These are phyloP conservation scores for Trachymyrmex septentrionalis DNA, from an alignment of 1,140 invertebrate genomes.

Conservation along the genomic window DNA sequence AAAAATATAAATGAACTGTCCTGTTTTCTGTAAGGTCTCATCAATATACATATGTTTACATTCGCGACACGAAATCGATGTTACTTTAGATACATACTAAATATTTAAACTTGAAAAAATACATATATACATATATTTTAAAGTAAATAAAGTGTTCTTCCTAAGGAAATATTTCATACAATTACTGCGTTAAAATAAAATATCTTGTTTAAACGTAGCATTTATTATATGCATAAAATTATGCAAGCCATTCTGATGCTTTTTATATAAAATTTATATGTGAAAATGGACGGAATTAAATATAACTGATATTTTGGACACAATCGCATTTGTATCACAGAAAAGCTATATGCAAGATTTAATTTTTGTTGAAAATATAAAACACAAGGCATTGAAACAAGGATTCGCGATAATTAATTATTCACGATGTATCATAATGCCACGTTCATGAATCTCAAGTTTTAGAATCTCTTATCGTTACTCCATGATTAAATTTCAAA, in stretches of 20 bases:
- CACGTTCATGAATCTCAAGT: not conserved
- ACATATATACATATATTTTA: not conserved
- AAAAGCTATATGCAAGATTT: not conserved
- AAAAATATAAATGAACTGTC: not conserved
- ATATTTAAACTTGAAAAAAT: slow-evolving; percentile 7
- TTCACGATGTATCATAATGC: not conserved
- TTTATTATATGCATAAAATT: not conserved
- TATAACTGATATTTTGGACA: not conserved
- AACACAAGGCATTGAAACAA: not conserved
- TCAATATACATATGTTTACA: slow-evolving; percentile 11
- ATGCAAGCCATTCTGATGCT: not conserved
- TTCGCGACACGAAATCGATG: not conserved
- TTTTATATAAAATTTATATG: slow-evolving; percentile 25
- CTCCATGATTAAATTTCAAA: not conserved
- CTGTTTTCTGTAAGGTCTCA: slow-evolving; percentile 41
- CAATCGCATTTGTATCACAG: not conserved
- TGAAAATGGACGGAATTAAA: slow-evolving; percentile 28
- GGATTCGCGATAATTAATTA: slow-evolving; percentile 6
- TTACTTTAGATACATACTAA: slow-evolving; percentile 33
- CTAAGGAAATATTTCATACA: not conserved
- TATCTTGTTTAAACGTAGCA: slow-evolving; percentile 8
- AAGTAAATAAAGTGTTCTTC: not conserved
- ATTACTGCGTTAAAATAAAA: not conserved
- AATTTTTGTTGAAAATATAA: not conserved
- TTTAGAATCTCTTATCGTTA: not conserved